phyloP scores from a whole-genome alignment of 2,888 invertebrate genomes.

The Aspidiotus destructor region DNA sequence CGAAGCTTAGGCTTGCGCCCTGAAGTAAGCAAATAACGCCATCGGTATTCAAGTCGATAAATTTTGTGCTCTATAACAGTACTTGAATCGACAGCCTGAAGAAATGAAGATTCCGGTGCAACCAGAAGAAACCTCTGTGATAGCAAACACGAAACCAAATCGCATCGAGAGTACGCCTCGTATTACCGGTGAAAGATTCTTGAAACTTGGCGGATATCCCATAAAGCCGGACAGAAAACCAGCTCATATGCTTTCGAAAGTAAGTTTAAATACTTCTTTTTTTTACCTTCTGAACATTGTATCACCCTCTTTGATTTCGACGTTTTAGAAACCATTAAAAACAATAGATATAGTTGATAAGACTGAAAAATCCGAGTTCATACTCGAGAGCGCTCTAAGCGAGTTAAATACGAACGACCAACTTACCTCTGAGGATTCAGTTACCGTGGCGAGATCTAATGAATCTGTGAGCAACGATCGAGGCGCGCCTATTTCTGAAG shows the following conservation, averaged over 20 bases:
- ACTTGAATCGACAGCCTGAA: too few species aligned
- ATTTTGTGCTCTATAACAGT: too few species aligned
- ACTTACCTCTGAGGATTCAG: background rate
- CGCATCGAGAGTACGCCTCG: background rate
- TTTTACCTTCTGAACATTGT: background rate
- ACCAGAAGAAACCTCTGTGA: background rate
- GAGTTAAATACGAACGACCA: background rate
- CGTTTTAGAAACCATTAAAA: constrained; percentile 21
- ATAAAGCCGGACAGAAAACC: constrained; percentile 45
- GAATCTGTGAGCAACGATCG: background rate
- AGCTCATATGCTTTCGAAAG: constrained; percentile 56
- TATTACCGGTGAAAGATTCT: constrained; percentile 18
- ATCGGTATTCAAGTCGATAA: too few species aligned
- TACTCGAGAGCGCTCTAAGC: constrained; percentile 13
- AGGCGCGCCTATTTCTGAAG: background rate
- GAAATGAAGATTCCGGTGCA: constrained; percentile 1
- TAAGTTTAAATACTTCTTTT: constrained; percentile 38
- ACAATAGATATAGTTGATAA: constrained; percentile 11
- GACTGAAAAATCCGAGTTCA: constrained; percentile 3
- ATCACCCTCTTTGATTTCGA: background rate
- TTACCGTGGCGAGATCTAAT: background rate
- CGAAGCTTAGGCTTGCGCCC: constrained; percentile 16
- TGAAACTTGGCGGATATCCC: constrained; percentile 16
- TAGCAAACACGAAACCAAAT: too few species aligned
- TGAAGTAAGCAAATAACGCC: background rate